Evolutionary conservation across 2,113 vertebrate genomes (phyloP).

Genomic region (Syngnathus floridae): DNA sequence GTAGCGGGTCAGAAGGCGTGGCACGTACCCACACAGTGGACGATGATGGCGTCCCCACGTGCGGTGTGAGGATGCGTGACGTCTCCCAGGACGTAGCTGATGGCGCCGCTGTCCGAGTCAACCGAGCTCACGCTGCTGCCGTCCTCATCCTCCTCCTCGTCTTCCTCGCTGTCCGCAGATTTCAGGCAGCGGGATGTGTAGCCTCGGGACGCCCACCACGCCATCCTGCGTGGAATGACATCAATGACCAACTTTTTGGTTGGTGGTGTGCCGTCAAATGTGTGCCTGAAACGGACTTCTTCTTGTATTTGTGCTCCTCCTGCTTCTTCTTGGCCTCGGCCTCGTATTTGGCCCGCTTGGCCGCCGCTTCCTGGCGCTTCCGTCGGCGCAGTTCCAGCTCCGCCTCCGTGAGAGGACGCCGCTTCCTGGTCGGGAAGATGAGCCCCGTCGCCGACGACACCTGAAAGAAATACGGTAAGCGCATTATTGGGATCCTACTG

Average conservation of each 20-base stretch:
- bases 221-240: constrained; percentile 67
- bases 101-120: constrained; percentile 61
- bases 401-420: constrained; percentile 68
- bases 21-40: constrained; percentile 83
- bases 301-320: constrained; percentile 74
- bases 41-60: constrained; percentile 77
- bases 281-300: constrained; percentile 67
- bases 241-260: no score
- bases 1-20: no score
- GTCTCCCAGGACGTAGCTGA: constrained; percentile 82
- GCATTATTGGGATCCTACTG: no score
- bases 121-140: constrained; percentile 52
- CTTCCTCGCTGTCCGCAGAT: constrained; percentile 71
- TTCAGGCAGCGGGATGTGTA: constrained; percentile 79
- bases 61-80: constrained; percentile 82
- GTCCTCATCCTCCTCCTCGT: constrained; percentile 51
- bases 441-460: constrained; percentile 54
- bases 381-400: constrained; percentile 73
- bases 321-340: constrained; percentile 71
- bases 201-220: constrained; percentile 81
- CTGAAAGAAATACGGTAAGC: constrained; percentile 48
- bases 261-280: no score
- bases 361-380: constrained; percentile 74
- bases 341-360: constrained; percentile 75
- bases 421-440: constrained; percentile 62